phyloP scores from a whole-genome alignment of 2,797 vertebrate species.

The Ctenopoma multispine region DNA sequence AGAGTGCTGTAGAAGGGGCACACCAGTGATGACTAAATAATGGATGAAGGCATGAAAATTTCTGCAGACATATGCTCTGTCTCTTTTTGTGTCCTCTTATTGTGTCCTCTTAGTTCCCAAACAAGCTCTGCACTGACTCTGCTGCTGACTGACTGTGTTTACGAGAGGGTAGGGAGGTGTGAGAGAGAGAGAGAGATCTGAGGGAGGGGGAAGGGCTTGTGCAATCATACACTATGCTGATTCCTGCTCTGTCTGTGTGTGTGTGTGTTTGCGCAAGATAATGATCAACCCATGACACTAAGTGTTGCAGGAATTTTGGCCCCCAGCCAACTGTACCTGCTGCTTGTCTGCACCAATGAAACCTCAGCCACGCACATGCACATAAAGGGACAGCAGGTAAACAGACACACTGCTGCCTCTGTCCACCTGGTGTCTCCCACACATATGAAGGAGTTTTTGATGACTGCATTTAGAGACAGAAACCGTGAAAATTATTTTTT shows the following conservation, averaged over 20 bases:
- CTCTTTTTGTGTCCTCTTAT: too few relatives aligned
- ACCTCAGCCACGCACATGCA: slow-evolving; percentile 6
- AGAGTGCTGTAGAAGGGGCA: slow-evolving; percentile 22
- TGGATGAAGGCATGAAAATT: slow-evolving; percentile 70
- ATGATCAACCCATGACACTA: slow-evolving; percentile 77
- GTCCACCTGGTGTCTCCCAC: neutral
- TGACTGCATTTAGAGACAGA: slow-evolving; percentile 10
- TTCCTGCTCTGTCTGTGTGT: slow-evolving; percentile 47
- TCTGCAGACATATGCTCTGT: slow-evolving; percentile 43
- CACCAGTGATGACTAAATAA: slow-evolving; percentile 67
- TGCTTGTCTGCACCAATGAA: slow-evolving; percentile 52
- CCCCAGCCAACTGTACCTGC: slow-evolving; percentile 72
- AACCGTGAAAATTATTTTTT: neutral
- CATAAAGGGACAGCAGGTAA: slow-evolving; percentile 5
- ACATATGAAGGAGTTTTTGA: slow-evolving; percentile 29
- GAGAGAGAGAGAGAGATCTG: slow-evolving; percentile 24
- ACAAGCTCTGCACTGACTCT: slow-evolving; percentile 29
- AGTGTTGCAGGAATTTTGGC: slow-evolving; percentile 80
- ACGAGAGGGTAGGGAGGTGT: slow-evolving; percentile 37
- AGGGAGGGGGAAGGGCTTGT: slow-evolving; percentile 67
- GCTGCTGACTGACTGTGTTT: slow-evolving; percentile 36
- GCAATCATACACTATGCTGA: slow-evolving; percentile 67
- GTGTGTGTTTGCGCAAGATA: slow-evolving; percentile 47
- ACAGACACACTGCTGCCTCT: slow-evolving; percentile 3
- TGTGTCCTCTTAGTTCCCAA: slow-evolving; percentile 38